phyloP scores from a whole-genome alignment of 2,113 vertebrate species.

The human (Homo sapiens) region DNA sequence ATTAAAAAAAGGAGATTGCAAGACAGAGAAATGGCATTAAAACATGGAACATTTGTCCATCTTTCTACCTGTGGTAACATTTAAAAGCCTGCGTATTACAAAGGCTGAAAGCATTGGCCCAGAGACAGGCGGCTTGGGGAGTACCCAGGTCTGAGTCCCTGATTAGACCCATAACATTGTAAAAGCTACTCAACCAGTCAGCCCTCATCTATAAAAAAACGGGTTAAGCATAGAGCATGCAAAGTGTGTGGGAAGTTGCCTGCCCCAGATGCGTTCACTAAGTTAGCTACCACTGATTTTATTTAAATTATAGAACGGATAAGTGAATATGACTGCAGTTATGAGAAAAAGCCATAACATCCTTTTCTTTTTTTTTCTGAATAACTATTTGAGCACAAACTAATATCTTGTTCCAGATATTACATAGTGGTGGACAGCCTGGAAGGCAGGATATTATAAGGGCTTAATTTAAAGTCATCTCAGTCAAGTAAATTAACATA shows the following conservation, averaged over 20 bases:
- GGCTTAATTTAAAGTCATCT: conserved; percentile 66
- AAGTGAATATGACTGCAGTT: background rate
- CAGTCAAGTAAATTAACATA: conserved; percentile 70
- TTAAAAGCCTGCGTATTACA: background rate
- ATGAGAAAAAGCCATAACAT: background rate
- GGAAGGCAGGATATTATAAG: conserved; percentile 55
- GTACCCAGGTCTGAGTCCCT: background rate
- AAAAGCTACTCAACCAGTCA: background rate
- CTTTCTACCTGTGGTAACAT: background rate
- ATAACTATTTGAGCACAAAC: conserved; percentile 27
- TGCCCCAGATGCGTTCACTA: background rate
- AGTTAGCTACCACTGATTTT: background rate
- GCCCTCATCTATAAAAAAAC: background rate
- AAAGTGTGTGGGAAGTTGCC: background rate
- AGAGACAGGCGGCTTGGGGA: background rate
- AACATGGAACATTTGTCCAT: accelerated
- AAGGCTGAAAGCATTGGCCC: background rate
- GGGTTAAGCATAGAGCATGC: background rate
- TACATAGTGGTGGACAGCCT: conserved; percentile 22
- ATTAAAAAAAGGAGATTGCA: background rate
- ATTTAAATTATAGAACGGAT: conserved; percentile 12
- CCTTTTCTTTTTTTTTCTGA: background rate
- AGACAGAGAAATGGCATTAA: background rate
- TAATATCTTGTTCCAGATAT: conserved; percentile 42
- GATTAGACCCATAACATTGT: background rate